These are phyloP conservation scores for Tapirus indicus DNA, from an alignment of 2,797 vertebrate genomes.

Conservation along the genomic window DNA sequence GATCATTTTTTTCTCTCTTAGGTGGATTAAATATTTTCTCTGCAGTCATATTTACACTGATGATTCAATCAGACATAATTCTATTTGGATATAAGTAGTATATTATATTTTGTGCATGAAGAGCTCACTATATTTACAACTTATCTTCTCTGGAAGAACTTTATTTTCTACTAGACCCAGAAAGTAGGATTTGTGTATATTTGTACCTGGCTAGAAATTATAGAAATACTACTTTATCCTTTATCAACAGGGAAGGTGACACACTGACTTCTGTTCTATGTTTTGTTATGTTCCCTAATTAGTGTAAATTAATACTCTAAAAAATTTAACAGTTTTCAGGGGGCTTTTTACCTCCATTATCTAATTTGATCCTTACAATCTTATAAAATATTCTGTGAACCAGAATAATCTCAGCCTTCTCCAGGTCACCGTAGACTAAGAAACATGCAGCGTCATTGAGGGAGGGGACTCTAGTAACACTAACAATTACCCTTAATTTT, in stretches of 20 bases:
- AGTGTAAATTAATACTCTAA: constrained; percentile 9
- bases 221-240: not conserved
- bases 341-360: not conserved
- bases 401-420: not conserved
- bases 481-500: not conserved
- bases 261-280: not conserved
- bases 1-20: not conserved
- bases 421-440: not conserved
- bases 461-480: not conserved
- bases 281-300: not conserved
- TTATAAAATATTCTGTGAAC: not conserved
- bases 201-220: constrained; percentile 1
- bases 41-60: not conserved
- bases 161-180: not conserved
- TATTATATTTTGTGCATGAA: not conserved
- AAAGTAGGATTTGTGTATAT: not conserved
- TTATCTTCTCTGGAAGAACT: not conserved
- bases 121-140: not conserved
- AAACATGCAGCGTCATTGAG: not conserved
- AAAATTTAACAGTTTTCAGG: not conserved
- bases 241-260: not conserved
- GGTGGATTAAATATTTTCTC: constrained; percentile 3
- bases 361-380: constrained; percentile 2
- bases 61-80: not conserved
- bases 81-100: not conserved